These are phyloP conservation scores for Leptoclinus maculatus DNA, from an alignment of 2,797 vertebrate genomes.

Conservation along the genomic window DNA sequence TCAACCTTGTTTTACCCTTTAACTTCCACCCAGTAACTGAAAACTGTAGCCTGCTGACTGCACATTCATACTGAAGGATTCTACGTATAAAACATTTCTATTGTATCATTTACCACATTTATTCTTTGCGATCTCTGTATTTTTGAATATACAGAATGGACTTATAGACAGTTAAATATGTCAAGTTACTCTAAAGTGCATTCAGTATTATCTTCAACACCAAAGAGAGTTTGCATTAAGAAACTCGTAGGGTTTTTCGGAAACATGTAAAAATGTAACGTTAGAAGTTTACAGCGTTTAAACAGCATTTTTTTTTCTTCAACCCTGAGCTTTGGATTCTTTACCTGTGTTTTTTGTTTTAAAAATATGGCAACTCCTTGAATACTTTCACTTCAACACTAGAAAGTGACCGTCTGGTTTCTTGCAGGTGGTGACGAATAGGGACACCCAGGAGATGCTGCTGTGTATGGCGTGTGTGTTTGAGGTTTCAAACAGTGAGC, in stretches of 20 bases:
- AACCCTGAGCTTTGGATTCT: not conserved
- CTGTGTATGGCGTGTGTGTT: slow-evolving; percentile 99
- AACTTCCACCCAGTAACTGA: not conserved
- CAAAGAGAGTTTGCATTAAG: not conserved
- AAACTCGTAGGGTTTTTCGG: not conserved
- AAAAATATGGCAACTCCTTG: not conserved
- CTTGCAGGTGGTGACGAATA: slow-evolving; percentile 96
- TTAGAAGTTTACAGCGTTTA: no score
- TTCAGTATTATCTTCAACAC: not conserved
- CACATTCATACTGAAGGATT: not conserved
- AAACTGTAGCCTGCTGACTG: not conserved
- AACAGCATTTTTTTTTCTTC: not conserved
- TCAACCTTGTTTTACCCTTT: not conserved
- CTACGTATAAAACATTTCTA: not conserved
- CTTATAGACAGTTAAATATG: not conserved
- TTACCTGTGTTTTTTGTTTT: not conserved
- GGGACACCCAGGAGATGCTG: slow-evolving; percentile 99
- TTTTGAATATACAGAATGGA: not conserved
- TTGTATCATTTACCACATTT: not conserved
- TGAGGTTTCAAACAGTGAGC: slow-evolving; percentile 99
- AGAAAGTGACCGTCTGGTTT: slow-evolving; percentile 20
- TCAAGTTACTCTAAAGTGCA: not conserved
- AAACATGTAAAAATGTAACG: not conserved
- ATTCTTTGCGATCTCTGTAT: not conserved
- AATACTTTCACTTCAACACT: not conserved